These are phyloP conservation scores for Lepus oiostolus DNA, from an alignment of 2,797 vertebrate genomes.

Conservation along the genomic window DNA sequence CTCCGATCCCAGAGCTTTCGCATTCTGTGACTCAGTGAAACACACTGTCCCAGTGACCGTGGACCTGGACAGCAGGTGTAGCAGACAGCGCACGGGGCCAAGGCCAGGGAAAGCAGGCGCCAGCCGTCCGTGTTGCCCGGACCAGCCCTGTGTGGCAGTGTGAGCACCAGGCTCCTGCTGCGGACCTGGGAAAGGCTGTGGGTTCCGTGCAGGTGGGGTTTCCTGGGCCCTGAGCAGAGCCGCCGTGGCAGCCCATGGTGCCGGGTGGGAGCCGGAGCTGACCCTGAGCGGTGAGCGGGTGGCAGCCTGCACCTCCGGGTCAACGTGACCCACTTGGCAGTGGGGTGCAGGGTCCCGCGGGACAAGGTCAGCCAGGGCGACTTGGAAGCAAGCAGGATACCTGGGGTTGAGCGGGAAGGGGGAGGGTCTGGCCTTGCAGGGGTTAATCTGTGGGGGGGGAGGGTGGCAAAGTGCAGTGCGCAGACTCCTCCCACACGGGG, in stretches of 20 bases:
- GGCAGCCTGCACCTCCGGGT: no score
- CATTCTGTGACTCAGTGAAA: background rate
- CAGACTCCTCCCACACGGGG: background rate
- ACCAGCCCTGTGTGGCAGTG: background rate
- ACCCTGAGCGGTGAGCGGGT: no score
- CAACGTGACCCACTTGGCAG: no score
- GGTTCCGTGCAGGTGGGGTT: background rate
- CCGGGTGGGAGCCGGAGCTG: background rate
- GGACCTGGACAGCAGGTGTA: no score
- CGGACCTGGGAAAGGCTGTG: background rate
- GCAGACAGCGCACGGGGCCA: background rate
- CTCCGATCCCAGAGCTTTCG: background rate
- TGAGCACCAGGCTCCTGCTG: no score
- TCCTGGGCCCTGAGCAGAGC: background rate
- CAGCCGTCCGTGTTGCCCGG: background rate
- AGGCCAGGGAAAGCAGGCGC: background rate
- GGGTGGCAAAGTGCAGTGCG: background rate
- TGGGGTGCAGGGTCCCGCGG: no score
- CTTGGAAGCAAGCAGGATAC: background rate
- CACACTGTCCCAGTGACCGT: background rate
- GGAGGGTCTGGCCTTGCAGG: background rate
- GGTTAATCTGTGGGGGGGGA: background rate
- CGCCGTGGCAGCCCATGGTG: background rate
- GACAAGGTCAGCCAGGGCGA: background rate
- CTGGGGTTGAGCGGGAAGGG: background rate